Evolutionary conservation across 2,113 vertebrate genomes (phyloP).

Genomic region (Semnornis frantzii): DNA sequence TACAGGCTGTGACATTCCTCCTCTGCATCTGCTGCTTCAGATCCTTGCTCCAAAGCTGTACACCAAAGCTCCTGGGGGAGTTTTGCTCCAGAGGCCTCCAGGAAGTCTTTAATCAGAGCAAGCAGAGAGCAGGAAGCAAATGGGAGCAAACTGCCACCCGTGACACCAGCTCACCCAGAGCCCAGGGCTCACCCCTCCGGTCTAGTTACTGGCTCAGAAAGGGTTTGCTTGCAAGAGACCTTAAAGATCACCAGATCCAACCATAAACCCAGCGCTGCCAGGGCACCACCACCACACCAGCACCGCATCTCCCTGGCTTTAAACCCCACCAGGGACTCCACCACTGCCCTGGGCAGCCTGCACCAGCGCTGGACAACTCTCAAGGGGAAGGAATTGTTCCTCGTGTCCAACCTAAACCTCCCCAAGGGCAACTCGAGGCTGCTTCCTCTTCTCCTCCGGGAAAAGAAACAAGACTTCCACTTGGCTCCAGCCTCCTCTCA

Average conservation of each 20-base stretch:
- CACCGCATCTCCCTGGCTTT: neutral
- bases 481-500: no score
- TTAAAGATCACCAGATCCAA: neutral
- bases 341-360: no score
- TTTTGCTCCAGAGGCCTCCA: neutral
- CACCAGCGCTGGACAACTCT: no score
- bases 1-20: accelerated
- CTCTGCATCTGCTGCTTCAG: neutral
- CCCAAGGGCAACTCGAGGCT: no score
- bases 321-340: neutral
- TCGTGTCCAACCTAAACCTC: neutral
- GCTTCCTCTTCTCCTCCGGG: no score
- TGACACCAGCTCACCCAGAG: neutral
- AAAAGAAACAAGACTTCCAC: no score
- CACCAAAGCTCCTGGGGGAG: neutral
- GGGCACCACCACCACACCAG: neutral
- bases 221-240: neutral
- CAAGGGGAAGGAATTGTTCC: neutral
- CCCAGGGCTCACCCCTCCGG: neutral
- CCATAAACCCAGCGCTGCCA: neutral
- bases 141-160: neutral
- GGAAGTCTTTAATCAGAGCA: neutral
- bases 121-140: no score
- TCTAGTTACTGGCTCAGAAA: neutral
- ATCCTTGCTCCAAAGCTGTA: neutral